Evolutionary conservation across 30 jellyfish, hydroid and myxozoan species (phyloP).

Genomic region (Mastigias papua): DNA sequence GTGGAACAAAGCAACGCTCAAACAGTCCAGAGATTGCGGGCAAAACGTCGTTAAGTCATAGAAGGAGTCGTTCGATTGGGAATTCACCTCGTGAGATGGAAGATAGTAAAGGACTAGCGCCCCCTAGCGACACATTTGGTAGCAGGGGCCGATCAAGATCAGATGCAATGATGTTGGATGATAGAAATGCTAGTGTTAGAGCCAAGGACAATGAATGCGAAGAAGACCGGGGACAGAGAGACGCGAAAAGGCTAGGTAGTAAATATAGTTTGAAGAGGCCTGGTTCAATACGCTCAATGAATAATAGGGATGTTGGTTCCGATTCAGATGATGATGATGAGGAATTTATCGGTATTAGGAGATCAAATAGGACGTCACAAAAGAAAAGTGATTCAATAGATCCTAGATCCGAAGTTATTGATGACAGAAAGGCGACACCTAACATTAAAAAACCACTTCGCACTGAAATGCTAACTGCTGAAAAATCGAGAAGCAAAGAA

Average conservation of each 20-base stretch:
- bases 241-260: not conserved
- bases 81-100: conserved; percentile 7
- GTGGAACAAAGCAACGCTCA: not conserved
- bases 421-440: not conserved
- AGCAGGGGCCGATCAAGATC: conserved; percentile 44
- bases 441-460: not conserved
- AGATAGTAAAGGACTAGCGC: not conserved
- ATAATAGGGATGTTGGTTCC: not conserved
- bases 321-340: conserved; percentile 28
- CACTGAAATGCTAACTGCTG: not conserved
- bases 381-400: not conserved
- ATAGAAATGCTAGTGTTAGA: not conserved
- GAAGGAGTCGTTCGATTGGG: conserved; percentile 29
- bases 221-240: not conserved
- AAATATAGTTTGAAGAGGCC: not conserved
- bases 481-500: not conserved
- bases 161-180: not conserved
- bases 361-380: not conserved
- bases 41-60: not conserved
- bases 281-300: not conserved
- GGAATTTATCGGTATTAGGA: conserved; percentile 35
- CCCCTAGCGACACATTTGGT: not conserved
- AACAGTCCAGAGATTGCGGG: not conserved
- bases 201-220: not conserved
- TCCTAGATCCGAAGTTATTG: not conserved